phyloP scores from a whole-genome alignment of 2,113 vertebrate genomes.

The Heliornis fulica region DNA sequence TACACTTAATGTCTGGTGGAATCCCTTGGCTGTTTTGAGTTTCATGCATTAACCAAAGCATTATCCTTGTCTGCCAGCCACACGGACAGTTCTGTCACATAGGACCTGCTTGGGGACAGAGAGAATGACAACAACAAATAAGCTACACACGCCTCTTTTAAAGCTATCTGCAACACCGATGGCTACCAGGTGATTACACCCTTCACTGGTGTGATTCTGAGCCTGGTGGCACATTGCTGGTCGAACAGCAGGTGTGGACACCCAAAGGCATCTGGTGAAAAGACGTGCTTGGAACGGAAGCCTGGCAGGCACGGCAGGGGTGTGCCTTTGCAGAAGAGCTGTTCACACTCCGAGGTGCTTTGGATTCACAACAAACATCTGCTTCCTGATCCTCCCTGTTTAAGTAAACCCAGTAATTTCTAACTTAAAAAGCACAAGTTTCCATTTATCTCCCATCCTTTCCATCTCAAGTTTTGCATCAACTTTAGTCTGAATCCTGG shows the following conservation, averaged over 20 bases:
- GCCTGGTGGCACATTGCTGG: background rate
- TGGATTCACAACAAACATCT: background rate
- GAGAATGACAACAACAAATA: background rate
- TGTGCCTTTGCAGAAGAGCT: background rate
- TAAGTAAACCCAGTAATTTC: background rate
- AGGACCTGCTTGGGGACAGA: background rate
- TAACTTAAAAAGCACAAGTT: background rate
- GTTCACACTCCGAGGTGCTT: accelerated
- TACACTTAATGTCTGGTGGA: background rate
- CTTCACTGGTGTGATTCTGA: background rate
- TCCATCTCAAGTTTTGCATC: background rate
- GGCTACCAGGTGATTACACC: background rate
- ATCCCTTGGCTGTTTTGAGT: background rate
- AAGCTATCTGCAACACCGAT: background rate
- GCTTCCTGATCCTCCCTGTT: background rate
- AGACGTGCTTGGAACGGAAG: background rate
- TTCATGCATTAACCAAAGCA: background rate
- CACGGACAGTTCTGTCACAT: background rate
- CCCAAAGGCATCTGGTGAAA: background rate
- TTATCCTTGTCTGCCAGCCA: background rate
- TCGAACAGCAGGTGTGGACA: accelerated
- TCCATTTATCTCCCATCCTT: background rate
- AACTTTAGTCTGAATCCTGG: background rate
- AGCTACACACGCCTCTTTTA: background rate
- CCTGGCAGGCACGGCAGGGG: background rate